Evolutionary conservation across 1,140 invertebrate genomes (phyloP).

Genomic region (Diabrotica virgifera): DNA sequence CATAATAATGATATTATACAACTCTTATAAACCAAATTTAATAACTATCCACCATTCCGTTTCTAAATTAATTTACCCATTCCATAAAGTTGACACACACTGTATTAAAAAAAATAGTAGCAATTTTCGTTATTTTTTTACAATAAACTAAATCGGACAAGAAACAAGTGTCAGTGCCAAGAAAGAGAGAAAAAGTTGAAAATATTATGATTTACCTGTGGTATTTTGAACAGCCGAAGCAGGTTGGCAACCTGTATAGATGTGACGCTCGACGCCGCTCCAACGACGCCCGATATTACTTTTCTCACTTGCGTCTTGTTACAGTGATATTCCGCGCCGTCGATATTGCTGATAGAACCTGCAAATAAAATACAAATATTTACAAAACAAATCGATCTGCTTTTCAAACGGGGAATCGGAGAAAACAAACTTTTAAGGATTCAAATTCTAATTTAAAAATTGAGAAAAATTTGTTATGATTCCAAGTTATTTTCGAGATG

Average conservation of each 20-base stretch:
- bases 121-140: too few species aligned
- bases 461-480: too few species aligned
- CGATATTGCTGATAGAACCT: conserved; percentile 95
- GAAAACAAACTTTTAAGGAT: too few species aligned
- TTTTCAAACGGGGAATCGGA: not conserved
- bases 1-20: too few species aligned
- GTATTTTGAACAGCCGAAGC: conserved; percentile 89
- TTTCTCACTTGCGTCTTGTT: conserved; percentile 80
- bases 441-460: too few species aligned
- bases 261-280: conserved; percentile 90
- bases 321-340: conserved; percentile 85
- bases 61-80: too few species aligned
- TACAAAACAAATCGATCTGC: conserved; percentile 7
- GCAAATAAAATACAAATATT: conserved; percentile 41
- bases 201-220: conserved; percentile 75
- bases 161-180: not conserved
- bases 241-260: conserved; percentile 96
- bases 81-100: too few species aligned
- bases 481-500: not conserved
- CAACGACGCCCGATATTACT: conserved; percentile 93
- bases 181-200: not conserved
- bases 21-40: too few species aligned
- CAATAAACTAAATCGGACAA: too few species aligned
- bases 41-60: too few species aligned
- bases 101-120: too few species aligned